Percentiles rank a stretch among this genome's conserved stretches.
Evolutionary conservation across 2,888 invertebrate genomes (phyloP).

Genomic region (Drosophila gaucha): DNA sequence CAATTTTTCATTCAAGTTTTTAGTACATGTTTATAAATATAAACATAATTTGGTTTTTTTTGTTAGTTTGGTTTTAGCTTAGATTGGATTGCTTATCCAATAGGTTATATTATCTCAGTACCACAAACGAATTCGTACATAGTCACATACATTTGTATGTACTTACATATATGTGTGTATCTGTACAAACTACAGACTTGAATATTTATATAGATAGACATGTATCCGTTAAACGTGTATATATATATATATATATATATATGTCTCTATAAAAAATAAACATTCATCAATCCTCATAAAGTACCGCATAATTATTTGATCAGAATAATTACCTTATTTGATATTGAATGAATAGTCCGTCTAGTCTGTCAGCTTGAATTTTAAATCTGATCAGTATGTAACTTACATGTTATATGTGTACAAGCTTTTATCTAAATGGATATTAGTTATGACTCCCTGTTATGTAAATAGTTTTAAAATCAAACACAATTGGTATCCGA

Average conservation of each 20-base stretch:
- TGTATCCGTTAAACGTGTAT: too few species aligned
- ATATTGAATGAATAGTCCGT: background rate
- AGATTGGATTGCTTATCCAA: conserved; percentile 7
- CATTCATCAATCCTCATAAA: background rate
- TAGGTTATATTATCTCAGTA: conserved; percentile 1
- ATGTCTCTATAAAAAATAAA: background rate
- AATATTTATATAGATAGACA: background rate
- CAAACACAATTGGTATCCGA: background rate
- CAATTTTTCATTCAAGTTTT: background rate
- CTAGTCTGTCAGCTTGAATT: background rate
- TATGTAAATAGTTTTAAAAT: background rate
- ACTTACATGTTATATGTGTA: background rate
- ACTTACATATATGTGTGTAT: conserved; percentile 2
- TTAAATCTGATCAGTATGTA: background rate
- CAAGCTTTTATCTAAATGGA: background rate
- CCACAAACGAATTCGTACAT: background rate
- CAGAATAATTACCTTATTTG: background rate
- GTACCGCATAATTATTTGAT: background rate
- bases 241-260: background rate
- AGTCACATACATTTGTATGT: background rate
- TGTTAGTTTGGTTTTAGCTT: background rate
- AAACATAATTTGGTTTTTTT: background rate
- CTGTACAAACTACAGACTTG: background rate
- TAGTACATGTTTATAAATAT: background rate
- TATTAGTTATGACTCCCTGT: too few species aligned